Conservation (phyloP, 2,797 vertebrate genomes). For the Neoniphon sammara region DNA sequence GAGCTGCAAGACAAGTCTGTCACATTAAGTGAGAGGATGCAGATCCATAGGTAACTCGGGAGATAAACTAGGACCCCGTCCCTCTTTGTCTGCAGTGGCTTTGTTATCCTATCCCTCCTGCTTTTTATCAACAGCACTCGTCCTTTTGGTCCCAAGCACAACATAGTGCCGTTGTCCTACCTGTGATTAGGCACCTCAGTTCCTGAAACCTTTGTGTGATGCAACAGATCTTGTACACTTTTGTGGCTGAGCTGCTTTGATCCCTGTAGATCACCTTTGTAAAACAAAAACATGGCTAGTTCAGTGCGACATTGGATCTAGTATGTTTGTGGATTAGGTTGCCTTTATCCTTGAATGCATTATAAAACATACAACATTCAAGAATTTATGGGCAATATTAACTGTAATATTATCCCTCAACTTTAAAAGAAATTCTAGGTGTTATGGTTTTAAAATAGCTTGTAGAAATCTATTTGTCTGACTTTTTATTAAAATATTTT, state of each 20-base stretch:
- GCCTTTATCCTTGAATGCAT: background rate
- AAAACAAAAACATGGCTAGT: background rate
- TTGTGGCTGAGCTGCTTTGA: constrained; percentile 31
- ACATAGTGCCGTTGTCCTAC: constrained; percentile 2
- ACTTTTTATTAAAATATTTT: constrained; percentile 25
- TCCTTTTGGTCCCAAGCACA: constrained; percentile 7
- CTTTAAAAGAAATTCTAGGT: background rate
- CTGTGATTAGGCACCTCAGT: constrained; percentile 3
- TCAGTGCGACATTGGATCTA: constrained; percentile 12
- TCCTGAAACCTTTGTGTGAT: constrained; percentile 8
- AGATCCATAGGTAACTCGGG: constrained; percentile 79
- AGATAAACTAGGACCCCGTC: constrained; percentile 48
- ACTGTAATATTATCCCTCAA: background rate
- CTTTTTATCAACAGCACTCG: constrained; percentile 12
- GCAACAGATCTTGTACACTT: background rate
- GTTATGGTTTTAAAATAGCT: background rate
- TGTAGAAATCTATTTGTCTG: background rate
- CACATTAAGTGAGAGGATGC: constrained; percentile 65
- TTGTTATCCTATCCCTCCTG: constrained; percentile 28
- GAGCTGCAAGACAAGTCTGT: constrained; percentile 75
- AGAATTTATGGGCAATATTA: no score
- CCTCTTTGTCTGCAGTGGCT: constrained; percentile 27
- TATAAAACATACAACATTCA: no score
- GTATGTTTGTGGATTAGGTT: constrained; percentile 6
- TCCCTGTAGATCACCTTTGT: constrained; percentile 38